Base-by-base conservation (phyloP, 2,888 invertebrate genomes). In the Pammene fasciana region DNA sequence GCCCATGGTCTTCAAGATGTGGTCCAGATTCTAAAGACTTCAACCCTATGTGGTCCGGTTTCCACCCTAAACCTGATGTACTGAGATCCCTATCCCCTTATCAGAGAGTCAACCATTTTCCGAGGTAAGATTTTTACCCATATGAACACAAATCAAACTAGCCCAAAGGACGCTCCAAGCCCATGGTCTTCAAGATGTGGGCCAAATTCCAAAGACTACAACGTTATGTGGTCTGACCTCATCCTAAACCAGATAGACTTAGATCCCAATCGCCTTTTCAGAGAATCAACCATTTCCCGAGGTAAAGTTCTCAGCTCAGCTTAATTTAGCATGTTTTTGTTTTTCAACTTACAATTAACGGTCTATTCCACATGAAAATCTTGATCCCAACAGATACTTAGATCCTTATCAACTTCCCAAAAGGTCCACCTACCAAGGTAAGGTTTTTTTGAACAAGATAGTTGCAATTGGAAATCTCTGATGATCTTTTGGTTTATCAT, bases 71-170 rank as follows among this genome's bases (percentile, higher is more conserved):
- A 85, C 97, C 98, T 36, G 97, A 98, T 78, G 95, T 96, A n/a
- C 91, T 98, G 67, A 93, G 97, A 74, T 94, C 95, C 60, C 87
- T 98, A 77, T 94, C 95, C 55, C 95, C 97, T 13, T 97, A 97
- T 87, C 99, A 99, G 88, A 94, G 98, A 80, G 97, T 99, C 70
- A 99, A 99, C 86, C 99, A 99, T 88, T 99, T 99, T 86, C 99
- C 99, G 8, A 95, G 96, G 96, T 96, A 26, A 82, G n/a, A n/a
- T n/a, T n/a, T 38, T 4, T 18, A 18, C 18, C 16, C 9, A 18
- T 13, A 50, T 48, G 16, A 16, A 96, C 96, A 10, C 97, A 97
- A 87, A 96, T 97, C 0, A 96, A 96, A 84, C 93, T 97, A 50
- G 90, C 97, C 61, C 94, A 95, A 71, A 95, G 96, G 74, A 87